These are phyloP conservation scores for Sussaba pulchella DNA, from an alignment of 2,888 invertebrate species.

Conservation along the genomic window DNA sequence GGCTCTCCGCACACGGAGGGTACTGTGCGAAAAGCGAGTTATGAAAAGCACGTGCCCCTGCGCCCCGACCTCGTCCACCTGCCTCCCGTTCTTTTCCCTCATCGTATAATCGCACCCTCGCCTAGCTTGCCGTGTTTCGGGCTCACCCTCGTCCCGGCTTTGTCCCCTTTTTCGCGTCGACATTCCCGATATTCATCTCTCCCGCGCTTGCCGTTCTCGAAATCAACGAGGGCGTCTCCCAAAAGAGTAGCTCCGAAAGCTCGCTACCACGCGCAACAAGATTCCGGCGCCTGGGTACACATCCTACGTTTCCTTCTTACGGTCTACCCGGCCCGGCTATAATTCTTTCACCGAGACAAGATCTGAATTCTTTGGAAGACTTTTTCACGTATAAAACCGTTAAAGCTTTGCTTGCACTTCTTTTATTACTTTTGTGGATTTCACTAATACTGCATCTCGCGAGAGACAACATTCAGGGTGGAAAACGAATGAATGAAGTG, in stretches of 20 bases:
- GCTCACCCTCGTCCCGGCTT: constrained; percentile 38
- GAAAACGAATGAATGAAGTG: constrained; percentile 4
- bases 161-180: constrained; percentile 67
- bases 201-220: constrained; percentile 48
- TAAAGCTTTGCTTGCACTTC: neutral
- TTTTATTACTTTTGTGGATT: neutral
- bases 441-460: neutral
- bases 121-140: constrained; percentile 13
- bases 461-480: neutral
- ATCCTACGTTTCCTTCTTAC: constrained; percentile 1
- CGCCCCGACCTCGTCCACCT: neutral
- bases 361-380: constrained; percentile 8
- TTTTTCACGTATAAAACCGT: constrained; percentile 2
- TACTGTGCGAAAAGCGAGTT: constrained; percentile 10
- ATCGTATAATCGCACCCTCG: constrained; percentile 9
- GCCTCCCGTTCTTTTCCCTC: constrained; percentile 48
- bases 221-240: constrained; percentile 38
- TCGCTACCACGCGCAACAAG: constrained; percentile 31
- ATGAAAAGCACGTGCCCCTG: constrained; percentile 39
- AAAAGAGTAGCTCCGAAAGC: constrained; percentile 27
- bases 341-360: constrained; percentile 11
- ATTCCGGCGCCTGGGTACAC: constrained; percentile 37
- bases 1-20: constrained; percentile 2
- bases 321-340: constrained; percentile 3
- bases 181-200: constrained; percentile 70